Evolutionary conservation across 2,113 vertebrate species (phyloP).

Genomic region (Arvicanthis niloticus): DNA sequence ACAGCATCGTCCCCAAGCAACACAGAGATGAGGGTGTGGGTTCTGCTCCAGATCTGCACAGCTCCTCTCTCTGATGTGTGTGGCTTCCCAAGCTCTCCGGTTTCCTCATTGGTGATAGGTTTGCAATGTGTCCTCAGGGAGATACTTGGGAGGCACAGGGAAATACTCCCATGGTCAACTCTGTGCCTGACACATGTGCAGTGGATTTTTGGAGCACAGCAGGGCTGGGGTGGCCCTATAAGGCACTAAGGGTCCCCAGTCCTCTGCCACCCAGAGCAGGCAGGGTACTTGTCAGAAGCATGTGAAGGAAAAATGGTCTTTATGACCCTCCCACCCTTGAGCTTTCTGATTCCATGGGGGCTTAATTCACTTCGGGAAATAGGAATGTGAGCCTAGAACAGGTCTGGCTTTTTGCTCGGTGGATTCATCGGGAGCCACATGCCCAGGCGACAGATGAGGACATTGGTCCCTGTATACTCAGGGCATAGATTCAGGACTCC

Average conservation of each 20-base stretch:
- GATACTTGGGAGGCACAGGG: too few relatives aligned
- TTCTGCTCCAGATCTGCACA: rapidly evolving
- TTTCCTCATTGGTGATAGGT: background rate
- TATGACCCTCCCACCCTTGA: rapidly evolving
- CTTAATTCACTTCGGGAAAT: background rate
- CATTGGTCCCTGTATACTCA: rapidly evolving
- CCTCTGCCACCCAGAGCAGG: background rate
- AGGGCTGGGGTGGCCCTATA: background rate
- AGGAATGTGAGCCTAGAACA: background rate
- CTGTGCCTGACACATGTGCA: rapidly evolving
- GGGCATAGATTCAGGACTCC: background rate
- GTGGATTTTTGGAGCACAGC: background rate
- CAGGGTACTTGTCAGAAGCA: background rate
- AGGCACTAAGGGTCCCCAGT: background rate
- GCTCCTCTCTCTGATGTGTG: background rate
- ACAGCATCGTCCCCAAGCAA: rapidly evolving
- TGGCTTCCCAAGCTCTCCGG: rapidly evolving
- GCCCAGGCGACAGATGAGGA: background rate
- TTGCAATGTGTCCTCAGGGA: rapidly evolving
- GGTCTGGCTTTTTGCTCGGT: background rate
- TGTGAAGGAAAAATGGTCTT: rapidly evolving
- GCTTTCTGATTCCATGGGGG: background rate
- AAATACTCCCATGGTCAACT: background rate
- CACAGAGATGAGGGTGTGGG: background rate
- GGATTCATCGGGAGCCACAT: rapidly evolving